phyloP scores from a whole-genome alignment of 2,113 vertebrate species.

The Elaphurus davidianus region DNA sequence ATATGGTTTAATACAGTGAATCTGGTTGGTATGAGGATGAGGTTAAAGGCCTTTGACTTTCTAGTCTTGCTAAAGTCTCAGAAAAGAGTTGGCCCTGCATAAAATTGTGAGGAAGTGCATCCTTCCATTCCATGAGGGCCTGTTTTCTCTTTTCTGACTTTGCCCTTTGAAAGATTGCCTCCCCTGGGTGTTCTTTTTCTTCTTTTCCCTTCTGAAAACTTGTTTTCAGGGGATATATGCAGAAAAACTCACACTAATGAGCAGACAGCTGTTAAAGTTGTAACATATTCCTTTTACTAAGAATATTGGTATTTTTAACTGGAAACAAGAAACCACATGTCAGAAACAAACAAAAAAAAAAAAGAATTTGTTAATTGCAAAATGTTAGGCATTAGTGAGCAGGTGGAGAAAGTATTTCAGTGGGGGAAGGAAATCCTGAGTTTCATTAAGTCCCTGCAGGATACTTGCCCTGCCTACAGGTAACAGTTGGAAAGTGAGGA shows the following conservation, averaged over 20 bases:
- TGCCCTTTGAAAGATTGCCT: neutral
- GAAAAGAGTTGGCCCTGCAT: neutral
- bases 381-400: neutral
- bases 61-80: neutral
- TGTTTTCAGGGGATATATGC: neutral
- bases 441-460: neutral
- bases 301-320: slow-evolving; percentile 10
- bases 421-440: neutral
- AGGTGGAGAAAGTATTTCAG: neutral
- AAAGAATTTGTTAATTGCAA: neutral
- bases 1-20: neutral
- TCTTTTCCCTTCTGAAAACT: neutral
- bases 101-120: neutral
- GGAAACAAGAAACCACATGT: neutral
- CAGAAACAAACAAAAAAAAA: neutral
- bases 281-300: neutral
- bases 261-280: neutral
- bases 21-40: neutral
- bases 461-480: neutral
- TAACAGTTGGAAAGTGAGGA: neutral
- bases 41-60: neutral
- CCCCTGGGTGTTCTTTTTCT: neutral
- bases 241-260: neutral
- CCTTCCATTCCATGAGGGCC: neutral
- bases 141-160: neutral